Evolutionary conservation across 2,888 invertebrate genomes (phyloP), one percentile per base, ranked within the genome.

Genomic region (Operophtera brumata): DNA sequence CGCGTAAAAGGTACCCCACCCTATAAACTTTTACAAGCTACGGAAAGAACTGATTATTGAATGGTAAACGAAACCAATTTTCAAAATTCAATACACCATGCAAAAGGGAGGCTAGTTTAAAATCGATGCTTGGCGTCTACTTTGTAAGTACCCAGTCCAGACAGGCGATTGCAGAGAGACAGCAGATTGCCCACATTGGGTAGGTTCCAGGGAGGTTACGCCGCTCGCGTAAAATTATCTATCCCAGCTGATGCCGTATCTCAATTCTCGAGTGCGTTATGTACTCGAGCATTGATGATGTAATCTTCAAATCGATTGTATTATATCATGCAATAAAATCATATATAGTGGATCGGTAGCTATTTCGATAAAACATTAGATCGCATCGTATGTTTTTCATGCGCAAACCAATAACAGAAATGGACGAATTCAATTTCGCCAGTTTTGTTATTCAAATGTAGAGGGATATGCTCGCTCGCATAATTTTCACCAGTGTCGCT

Each of bases 61-160:
- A 45, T 7, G 37, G 20, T 26, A 34, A n/a, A 20, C 20, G 45
- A 44, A 57, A 40, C 35, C 42, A 47, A 57, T 52, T 48, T 55
- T 40, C 47, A 46, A n/a, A n/a, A 44, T 36, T 37, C 42, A 50
- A 50, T n/a, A n/a, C 52, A 52, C 42, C 57, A 52, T 56, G 52
- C 51, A 45, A 46, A 54, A 51, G 40, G n/a, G 20, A 20, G 43
- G 55, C 55, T 53, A 45, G 47, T 47, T 46, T 49, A 50, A 63
- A 59, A 64, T 64, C 64, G 50, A 64, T 63, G 46, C 39, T 52
- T 57, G 55, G 49, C 55, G 57, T 59, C 59, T 40, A 30, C 7
- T 30, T 59, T 59, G 59, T 54, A 57, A n/a, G n/a, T n/a, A n/a
- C n/a, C n/a, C n/a, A n/a, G n/a, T n/a, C n/a, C n/a, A n/a, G n/a